Evolutionary conservation across 2,113 vertebrate species (phyloP).

Genomic region (Ctenomys sociabilis): DNA sequence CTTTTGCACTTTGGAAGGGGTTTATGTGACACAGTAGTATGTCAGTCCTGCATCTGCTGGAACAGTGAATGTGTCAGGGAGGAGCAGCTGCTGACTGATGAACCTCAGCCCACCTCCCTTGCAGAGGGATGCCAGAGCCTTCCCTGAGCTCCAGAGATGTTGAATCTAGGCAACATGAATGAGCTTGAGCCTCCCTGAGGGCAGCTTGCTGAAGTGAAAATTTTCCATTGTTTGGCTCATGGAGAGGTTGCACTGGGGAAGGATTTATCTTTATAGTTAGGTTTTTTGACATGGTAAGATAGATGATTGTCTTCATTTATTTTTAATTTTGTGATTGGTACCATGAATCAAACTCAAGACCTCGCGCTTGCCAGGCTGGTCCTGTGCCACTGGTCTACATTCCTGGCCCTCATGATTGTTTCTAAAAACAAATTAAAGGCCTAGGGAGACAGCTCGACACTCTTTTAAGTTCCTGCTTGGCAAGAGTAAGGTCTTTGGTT

Average conservation of each 20-base stretch:
- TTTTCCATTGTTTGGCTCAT: slow-evolving; percentile 84
- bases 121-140: slow-evolving; percentile 66
- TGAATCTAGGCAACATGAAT: slow-evolving; percentile 85
- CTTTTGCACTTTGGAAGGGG: background rate
- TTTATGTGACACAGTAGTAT: background rate
- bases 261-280: slow-evolving; percentile 69
- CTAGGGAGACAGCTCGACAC: no score
- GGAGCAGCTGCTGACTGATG: slow-evolving; percentile 49
- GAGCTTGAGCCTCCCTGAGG: slow-evolving; percentile 78
- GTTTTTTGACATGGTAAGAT: background rate
- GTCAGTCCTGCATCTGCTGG: background rate
- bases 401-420: background rate
- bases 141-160: slow-evolving; percentile 75
- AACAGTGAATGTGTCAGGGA: slow-evolving; percentile 29
- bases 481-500: no score
- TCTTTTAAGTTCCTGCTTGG: no score
- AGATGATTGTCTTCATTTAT: background rate
- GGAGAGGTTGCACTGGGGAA: slow-evolving; percentile 68
- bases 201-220: slow-evolving; percentile 85
- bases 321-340: no score
- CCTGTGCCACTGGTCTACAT: no score
- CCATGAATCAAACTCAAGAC: no score
- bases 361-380: no score
- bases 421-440: background rate
- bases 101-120: slow-evolving; percentile 71